These are phyloP conservation scores for Staurois parvus DNA, from an alignment of 2,797 vertebrate genomes.

Conservation along the genomic window DNA sequence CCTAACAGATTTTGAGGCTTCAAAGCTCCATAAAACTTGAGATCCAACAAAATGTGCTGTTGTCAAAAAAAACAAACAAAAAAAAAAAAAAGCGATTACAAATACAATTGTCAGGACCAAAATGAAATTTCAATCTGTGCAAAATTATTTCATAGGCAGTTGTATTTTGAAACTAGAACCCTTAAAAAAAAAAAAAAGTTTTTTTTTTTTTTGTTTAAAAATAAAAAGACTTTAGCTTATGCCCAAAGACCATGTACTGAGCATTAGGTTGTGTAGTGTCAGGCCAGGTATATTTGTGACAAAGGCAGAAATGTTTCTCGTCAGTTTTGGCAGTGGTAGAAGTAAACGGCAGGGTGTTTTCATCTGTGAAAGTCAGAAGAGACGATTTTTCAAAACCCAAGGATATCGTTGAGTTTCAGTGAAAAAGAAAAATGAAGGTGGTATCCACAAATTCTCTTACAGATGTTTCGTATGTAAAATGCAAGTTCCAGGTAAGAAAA, in stretches of 20 bases:
- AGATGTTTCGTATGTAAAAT: background rate
- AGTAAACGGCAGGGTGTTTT: background rate
- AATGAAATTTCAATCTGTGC: background rate
- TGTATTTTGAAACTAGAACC: background rate
- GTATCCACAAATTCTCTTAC: background rate
- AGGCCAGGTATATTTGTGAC: background rate
- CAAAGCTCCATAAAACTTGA: too few species aligned
- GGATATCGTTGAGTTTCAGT: background rate
- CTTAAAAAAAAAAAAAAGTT: too few species aligned
- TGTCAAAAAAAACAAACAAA: too few species aligned
- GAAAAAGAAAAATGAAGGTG: background rate
- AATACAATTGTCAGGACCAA: background rate
- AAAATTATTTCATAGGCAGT: background rate
- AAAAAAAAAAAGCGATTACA: background rate
- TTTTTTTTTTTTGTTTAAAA: background rate
- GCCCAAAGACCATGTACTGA: background rate
- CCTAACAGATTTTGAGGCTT: background rate
- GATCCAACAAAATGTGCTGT: background rate
- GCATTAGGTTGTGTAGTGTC: constrained; percentile 21
- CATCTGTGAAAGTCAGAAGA: background rate
- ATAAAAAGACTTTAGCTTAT: background rate
- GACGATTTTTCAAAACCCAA: background rate
- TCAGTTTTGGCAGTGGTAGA: constrained; percentile 8
- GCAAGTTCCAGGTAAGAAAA: background rate
- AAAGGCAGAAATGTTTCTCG: background rate